Percentiles rank a stretch among this genome's conserved stretches.
These are phyloP conservation scores for Teinopalpus imperialis DNA, from an alignment of 2,888 invertebrate genomes.

Conservation along the genomic window DNA sequence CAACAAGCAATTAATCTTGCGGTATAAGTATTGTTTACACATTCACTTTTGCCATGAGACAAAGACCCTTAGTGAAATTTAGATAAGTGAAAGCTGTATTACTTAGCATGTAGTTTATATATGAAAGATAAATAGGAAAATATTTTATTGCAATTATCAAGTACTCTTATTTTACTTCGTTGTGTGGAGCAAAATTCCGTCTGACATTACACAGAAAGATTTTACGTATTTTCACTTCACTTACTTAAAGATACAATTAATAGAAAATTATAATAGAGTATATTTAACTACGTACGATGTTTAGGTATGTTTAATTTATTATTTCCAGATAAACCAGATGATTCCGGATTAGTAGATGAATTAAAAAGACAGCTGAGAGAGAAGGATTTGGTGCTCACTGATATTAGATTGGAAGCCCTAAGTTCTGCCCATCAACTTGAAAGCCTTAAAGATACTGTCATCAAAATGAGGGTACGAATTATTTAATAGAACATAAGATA, in stretches of 20 bases:
- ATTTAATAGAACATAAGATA: background rate
- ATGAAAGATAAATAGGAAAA: background rate
- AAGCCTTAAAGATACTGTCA: constrained; percentile 97
- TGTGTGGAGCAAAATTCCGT: too few relatives aligned
- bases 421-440: constrained; percentile 98
- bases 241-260: too few relatives aligned
- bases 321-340: constrained; percentile 76
- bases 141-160: background rate
- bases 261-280: too few relatives aligned
- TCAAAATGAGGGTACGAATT: constrained; percentile 93
- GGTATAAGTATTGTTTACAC: constrained; percentile 1
- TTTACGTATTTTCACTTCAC: too few relatives aligned
- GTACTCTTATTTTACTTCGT: too few relatives aligned
- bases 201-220: too few relatives aligned
- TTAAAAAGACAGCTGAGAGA: constrained; percentile 96
- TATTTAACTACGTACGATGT: too few relatives aligned
- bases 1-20: background rate
- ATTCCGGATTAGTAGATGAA: constrained; percentile 85
- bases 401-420: constrained; percentile 97
- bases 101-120: background rate
- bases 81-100: constrained; percentile 37
- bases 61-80: constrained; percentile 36
- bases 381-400: constrained; percentile 97
- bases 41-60: constrained; percentile 33
- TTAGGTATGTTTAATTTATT: too few relatives aligned